Percentiles rank a stretch among this genome's conserved stretches.
phyloP scores from a whole-genome alignment of 2,888 invertebrate genomes.

The Andrena dorsata region DNA sequence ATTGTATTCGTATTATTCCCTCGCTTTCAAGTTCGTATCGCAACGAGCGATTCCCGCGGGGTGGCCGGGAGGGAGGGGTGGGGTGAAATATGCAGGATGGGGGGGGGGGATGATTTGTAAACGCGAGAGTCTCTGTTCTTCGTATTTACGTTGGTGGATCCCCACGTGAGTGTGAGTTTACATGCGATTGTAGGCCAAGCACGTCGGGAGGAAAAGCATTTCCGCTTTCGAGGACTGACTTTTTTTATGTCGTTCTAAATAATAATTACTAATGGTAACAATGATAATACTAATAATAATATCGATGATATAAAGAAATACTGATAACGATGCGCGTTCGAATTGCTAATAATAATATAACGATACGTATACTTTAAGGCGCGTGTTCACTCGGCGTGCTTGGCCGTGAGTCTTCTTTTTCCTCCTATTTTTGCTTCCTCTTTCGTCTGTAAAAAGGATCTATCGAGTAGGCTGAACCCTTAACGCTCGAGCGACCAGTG shows the following conservation, averaged over 20 bases:
- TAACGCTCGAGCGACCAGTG: constrained; percentile 2
- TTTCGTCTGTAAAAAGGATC: constrained; percentile 13
- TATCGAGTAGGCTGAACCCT: constrained; percentile 8
- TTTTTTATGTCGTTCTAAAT: constrained; percentile 55
- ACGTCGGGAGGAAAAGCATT: constrained; percentile 33
- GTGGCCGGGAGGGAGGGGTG: background rate
- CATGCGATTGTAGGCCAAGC: constrained; percentile 18
- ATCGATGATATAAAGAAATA: constrained; percentile 45
- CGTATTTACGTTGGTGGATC: constrained; percentile 15
- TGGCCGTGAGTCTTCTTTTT: constrained; percentile 10
- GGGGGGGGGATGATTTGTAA: background rate
- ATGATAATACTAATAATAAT: constrained; percentile 41
- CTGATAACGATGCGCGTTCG: constrained; percentile 53
- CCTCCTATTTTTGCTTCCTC: background rate
- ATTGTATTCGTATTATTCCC: constrained; percentile 44
- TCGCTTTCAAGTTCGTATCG: constrained; percentile 27
- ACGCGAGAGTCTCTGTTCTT: background rate
- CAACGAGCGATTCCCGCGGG: constrained; percentile 25
- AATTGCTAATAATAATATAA: constrained; percentile 53
- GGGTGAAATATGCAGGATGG: background rate
- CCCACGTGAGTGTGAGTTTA: background rate
- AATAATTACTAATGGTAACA: constrained; percentile 51
- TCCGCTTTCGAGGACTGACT: constrained; percentile 57
- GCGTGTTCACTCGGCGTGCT: constrained; percentile 40
- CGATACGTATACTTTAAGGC: constrained; percentile 50